These are phyloP conservation scores for Portunus trituberculatus DNA, from an alignment of 1,140 invertebrate species.

Conservation along the genomic window DNA sequence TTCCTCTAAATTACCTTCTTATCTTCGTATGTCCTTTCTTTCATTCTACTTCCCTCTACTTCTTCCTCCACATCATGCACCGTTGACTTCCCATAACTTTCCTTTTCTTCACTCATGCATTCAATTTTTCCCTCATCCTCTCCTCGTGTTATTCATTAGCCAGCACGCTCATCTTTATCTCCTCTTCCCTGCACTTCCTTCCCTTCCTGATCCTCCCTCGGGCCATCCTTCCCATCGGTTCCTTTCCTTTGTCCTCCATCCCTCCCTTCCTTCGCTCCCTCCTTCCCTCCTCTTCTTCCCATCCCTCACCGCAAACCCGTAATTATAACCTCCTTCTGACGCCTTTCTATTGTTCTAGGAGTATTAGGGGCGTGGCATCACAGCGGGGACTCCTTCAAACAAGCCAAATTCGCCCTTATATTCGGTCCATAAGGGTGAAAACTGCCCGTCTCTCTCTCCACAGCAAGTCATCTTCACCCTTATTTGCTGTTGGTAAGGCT, in stretches of 20 bases:
- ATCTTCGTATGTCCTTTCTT: no score
- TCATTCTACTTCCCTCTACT: no score
- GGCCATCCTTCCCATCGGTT: background rate
- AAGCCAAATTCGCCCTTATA: background rate
- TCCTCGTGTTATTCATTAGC: background rate
- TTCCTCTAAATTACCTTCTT: no score
- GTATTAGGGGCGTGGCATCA: background rate
- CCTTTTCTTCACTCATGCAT: background rate
- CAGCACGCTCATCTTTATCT: background rate
- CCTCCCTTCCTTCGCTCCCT: background rate
- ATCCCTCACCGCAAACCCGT: background rate
- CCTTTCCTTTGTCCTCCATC: background rate
- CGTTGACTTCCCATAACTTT: background rate
- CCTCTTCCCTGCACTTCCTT: background rate
- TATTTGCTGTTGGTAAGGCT: background rate
- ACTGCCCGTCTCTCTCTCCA: background rate
- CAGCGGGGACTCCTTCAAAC: background rate
- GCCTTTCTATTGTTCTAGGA: background rate
- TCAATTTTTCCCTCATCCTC: background rate
- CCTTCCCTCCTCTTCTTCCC: background rate
- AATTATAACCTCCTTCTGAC: conserved; percentile 14
- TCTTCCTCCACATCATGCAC: background rate
- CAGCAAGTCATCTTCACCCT: background rate
- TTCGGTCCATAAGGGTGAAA: background rate
- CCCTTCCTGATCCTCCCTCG: background rate